phyloP scores from a whole-genome alignment of 2,113 vertebrate species.

The Macheiramphus alcinus region DNA sequence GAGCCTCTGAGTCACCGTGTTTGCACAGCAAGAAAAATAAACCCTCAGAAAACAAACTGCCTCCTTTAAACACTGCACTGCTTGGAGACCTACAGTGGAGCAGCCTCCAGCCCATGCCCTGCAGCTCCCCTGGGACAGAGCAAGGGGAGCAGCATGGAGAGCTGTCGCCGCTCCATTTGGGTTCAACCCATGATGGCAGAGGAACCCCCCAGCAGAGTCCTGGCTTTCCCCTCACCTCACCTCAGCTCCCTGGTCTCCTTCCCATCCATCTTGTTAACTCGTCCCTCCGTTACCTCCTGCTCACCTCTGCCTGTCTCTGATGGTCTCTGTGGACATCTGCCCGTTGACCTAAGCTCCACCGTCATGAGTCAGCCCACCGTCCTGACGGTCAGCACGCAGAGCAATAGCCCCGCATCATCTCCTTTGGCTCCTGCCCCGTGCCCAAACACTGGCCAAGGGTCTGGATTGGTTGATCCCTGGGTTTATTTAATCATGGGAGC shows the following conservation, averaged over 20 bases:
- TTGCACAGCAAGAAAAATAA: background rate
- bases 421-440: background rate
- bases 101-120: background rate
- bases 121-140: background rate
- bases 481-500: background rate
- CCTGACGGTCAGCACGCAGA: background rate
- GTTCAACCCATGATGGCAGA: background rate
- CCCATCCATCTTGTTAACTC: background rate
- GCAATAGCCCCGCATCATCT: background rate
- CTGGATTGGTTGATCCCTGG: background rate
- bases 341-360: background rate
- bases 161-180: accelerated
- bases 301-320: background rate
- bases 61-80: background rate
- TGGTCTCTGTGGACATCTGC: background rate
- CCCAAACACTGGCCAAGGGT: background rate
- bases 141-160: background rate
- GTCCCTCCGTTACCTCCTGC: background rate
- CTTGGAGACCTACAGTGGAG: background rate
- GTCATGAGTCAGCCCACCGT: background rate
- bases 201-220: background rate
- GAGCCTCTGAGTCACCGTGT: background rate
- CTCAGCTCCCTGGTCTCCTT: background rate
- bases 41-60: background rate
- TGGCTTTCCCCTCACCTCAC: background rate